Evolutionary conservation across 2,888 invertebrate species (phyloP), one percentile per base, ranked within the genome.

Genomic region (Tachina fera): DNA sequence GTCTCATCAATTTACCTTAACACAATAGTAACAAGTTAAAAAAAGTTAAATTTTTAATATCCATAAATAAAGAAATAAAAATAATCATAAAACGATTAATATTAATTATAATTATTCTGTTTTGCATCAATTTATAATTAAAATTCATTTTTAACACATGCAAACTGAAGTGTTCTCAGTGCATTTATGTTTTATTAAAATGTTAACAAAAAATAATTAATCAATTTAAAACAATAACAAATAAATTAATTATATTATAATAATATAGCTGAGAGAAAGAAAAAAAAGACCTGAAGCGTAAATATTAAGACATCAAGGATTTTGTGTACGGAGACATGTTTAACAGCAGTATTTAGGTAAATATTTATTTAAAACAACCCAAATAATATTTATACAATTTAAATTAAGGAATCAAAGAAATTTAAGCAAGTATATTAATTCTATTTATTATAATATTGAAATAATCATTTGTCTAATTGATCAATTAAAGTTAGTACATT

Each of bases 311-410:
- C 87, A 75, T 81, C 85, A 80, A 88, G 87, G 88, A 87, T 79
- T 87, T 88, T 88, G 58, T 89, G 89, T 88, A 88, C 88, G 91
- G 89, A 92, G 92, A 91, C 89, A 91, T 91, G 91, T 89, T 89
- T 89, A 88, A 88, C 90, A 89, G 87, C 87, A 89, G 89, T 88
- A 89, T 90, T 87, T 88, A 91, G 91, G 91, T 91, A 89, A 91
- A 89, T 90, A 65, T 78, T 78, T 75, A 82, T 63, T 78, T 65
- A 43, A 19, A 43, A 43, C 8, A 39, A n/a, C 1, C 3, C 31
- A 60, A 31, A 31, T 19, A 4, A 22, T 22, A 56, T 11, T 53
- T 53, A 1, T 22, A 3, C 31, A 31, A 5, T 5, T 31, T 0
- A 31, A 31, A 31, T 31, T 31, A 31, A 31, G 6, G 31, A 6